A percentile compares a stretch with the other conserved stretches of the same genome.
Evolutionary conservation across 2,888 invertebrate species (phyloP).

Genomic region (Acronicta alni): DNA sequence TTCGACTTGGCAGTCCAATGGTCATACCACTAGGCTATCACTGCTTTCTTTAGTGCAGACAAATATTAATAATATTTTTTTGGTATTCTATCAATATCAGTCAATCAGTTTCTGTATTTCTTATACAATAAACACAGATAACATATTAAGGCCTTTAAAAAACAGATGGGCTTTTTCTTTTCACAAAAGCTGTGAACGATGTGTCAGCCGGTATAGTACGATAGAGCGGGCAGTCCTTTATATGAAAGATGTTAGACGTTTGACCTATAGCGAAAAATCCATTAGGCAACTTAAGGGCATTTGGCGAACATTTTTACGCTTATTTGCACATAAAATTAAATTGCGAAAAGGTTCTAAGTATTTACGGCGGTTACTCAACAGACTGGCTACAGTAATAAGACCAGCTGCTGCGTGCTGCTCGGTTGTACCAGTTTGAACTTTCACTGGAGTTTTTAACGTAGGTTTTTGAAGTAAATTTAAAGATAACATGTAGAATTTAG

Average conservation of each 20-base stretch:
- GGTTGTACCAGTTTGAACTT: conserved; percentile 26
- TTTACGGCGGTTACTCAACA: conserved; percentile 54
- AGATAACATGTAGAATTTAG: too few relatives aligned
- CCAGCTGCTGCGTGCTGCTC: conserved; percentile 23
- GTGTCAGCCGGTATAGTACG: too few relatives aligned
- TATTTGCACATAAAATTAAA: conserved; percentile 59
- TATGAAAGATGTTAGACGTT: conserved; percentile 3
- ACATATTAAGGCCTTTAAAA: too few relatives aligned
- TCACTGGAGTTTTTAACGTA: conserved; percentile 7
- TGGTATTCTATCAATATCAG: too few relatives aligned
- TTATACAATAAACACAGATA: too few relatives aligned
- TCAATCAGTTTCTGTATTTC: too few relatives aligned
- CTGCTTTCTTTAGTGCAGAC: too few relatives aligned
- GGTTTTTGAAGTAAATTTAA: conserved; percentile 6
- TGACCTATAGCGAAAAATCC: conserved; percentile 46
- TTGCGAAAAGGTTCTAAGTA: conserved; percentile 59
- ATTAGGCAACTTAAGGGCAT: conserved; percentile 39
- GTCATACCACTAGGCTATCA: too few relatives aligned
- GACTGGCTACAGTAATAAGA: conserved; percentile 24
- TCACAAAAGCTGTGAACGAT: too few relatives aligned
- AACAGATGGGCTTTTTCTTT: too few relatives aligned
- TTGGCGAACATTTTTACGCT: conserved; percentile 52
- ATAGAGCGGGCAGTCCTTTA: not conserved
- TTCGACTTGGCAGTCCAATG: too few relatives aligned
- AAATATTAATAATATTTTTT: too few relatives aligned